These are phyloP conservation scores for Astropecten irregularis DNA, from an alignment of 53 echinoderm and acorn worm genomes.

Conservation along the genomic window DNA sequence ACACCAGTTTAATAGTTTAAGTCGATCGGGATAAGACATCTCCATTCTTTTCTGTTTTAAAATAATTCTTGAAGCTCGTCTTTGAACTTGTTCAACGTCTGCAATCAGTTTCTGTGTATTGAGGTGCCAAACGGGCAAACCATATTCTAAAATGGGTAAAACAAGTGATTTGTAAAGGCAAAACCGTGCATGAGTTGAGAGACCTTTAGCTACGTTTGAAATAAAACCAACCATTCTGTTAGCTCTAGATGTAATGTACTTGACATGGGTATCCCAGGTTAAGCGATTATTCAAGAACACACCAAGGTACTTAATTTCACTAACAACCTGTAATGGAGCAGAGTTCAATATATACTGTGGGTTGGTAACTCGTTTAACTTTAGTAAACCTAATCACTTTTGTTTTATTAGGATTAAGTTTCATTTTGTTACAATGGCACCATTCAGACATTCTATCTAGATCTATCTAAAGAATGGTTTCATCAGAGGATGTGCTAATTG, in stretches of 20 bases:
- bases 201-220: neutral
- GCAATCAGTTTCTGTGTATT: neutral
- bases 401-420: neutral
- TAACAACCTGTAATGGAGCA: neutral
- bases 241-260: neutral
- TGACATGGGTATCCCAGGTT: neutral
- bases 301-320: slow-evolving; percentile 13
- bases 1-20: neutral
- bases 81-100: neutral
- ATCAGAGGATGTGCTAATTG: neutral
- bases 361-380: neutral
- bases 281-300: neutral
- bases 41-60: neutral
- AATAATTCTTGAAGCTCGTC: neutral
- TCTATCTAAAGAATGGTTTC: neutral
- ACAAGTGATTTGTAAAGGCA: neutral
- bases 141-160: neutral
- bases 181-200: neutral
- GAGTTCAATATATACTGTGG: neutral
- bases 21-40: neutral
- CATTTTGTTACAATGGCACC: neutral
- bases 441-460: too few relatives aligned
- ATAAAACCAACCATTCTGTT: neutral
- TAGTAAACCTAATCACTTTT: neutral
- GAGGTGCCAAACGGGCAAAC: neutral